Base-by-base conservation (phyloP, 2,888 invertebrate species). In the Phortica okadai region DNA sequence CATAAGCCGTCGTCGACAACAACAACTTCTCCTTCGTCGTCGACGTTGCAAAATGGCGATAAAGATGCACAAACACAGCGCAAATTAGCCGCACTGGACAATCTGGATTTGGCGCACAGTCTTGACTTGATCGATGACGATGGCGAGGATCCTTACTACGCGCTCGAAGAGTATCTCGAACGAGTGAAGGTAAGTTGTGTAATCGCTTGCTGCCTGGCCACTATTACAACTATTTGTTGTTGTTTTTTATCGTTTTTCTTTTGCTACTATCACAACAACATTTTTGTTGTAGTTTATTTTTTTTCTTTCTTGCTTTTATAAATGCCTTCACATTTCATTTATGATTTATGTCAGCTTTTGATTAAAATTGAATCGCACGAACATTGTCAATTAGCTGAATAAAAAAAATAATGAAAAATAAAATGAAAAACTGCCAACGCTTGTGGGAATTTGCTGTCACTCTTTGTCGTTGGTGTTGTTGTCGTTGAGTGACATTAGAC, bases 111-210 rank as follows among this genome's bases (percentile, higher is more conserved):
- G 84, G 89, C 90, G 21, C 84, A 89, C 72, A 86, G 82, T 79
- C 82, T 89, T 77, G 86, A 88, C 77, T 80, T 87, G 76, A 83
- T 89, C 70, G 87, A 84, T 76, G 89, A 90, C n/a, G 90, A 90
- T 73, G 86, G 86, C 44, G 91, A 91, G 64, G 91, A 91, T 90
- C 91, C 91, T 41, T 91, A 91, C 76, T 85, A 87, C 66, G 89
- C 88, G 33, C 81, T 91, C 69, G 89, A 91, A 82, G 90, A 90
- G 76, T 91, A 91, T 82, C 80, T 91, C 80, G 91, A 91, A 81
- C 90, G 90, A 76, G 91, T 91, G 72, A 91, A 91, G 89, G 91
- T 91, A 77, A 89, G 90, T 86, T 64, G 64, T 64, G 64, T n/a
- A n/a, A 64, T 64, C 33, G 33, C 33, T 33, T 33, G 21, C 21